Evolutionary conservation across 1,140 invertebrate genomes (phyloP), one percentile per base, ranked within the genome.

Genomic region (Leptonema lineaticorne): DNA sequence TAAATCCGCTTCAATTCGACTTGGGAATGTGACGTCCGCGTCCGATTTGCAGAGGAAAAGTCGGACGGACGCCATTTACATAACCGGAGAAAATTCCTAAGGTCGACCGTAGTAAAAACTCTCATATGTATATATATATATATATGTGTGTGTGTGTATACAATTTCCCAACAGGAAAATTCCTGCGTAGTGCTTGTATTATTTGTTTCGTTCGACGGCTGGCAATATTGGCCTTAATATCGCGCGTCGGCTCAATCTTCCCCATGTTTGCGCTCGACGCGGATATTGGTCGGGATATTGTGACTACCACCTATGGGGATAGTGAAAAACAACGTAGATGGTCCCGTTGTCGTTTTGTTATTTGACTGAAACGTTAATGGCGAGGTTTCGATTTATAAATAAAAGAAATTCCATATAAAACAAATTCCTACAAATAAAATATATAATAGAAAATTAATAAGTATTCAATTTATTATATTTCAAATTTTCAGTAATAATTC

Each of bases 1-100:
- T 72, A 72, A 72, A 72, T 72, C 70, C 58, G 68, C 70, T 72
- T 64, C 70, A 67, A 72, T 72, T 72, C 70, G 70, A 72, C 67
- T 5, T 24, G 22, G 70, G 70, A 72, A 72, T 72, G 70, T 67
- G 70, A 24, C 16, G 24, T 58, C 26, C 57, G 26, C 59, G 60
- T 45, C 53, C 50, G 50, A 63, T 58, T 67, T 62, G 66, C 57
- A 50, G 37, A 46, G 62, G 64, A 60, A 63, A 50, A 56, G 14
- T 46, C 62, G 24, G 59, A 63, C 59, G 41, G 14, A 46, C 62
- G 16, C 20, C 62, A 64, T 64, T 64, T 64, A 50, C 45, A 64
- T 64, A 50, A 48, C 62, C 62, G 62, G 62, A 18, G 16, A 33
- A n/a, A 37, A 37, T 41, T 41, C 59, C 33, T 22, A 33, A n/a